Base-by-base conservation (phyloP, 2,888 invertebrate species). In the Dendrolimus pini region DNA sequence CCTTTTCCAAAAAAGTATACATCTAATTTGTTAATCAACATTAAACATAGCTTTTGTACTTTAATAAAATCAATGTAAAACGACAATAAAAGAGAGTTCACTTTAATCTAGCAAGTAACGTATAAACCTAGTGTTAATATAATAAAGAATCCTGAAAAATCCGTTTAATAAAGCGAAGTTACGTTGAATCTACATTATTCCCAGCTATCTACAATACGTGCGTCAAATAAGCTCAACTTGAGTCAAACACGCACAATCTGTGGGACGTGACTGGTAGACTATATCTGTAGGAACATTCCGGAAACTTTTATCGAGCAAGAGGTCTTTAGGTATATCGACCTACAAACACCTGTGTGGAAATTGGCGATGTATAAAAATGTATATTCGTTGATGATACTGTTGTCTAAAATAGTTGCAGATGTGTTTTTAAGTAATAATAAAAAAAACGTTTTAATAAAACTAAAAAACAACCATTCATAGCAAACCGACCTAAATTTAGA, bases 181-280 rank as follows among this genome's bases (percentile, higher is more conserved):
- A 47, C 47, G 47, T 47, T 47, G 47, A 47, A 47, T 47, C 9
- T 47, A 47, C 47, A 47, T 47, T 47, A 47, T 47, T 47, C 47
- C 47, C 47, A 47, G 47, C 47, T 47, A 47, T 47, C 47, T 47
- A 47, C 47, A 12, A 12, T 47, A 47, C 47, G 47, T 10, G 47
- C 47, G 47, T 53, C 42, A 66, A 76, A 78, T 77, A 73, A 78
- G 76, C 76, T 65, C 66, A 77, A 78, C 74, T 77, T 73, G 73
- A 64, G 62, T 60, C 59, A 62, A 69, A 69, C 78, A 78, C 78
- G 78, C 60, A 57, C 68, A 54, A 30, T n/a, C 56, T 55, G 41
- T 10, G 12, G 55, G 54, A 61, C 63, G 63, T 63, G 61, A 59
- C 60, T 59, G 9, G 47, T 47, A 47, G 2, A 2, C 47, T 47